Percentiles rank a stretch among this genome's conserved stretches.
These are phyloP conservation scores for Creontiades dilutus DNA, from an alignment of 2,888 invertebrate species.

Conservation along the genomic window DNA sequence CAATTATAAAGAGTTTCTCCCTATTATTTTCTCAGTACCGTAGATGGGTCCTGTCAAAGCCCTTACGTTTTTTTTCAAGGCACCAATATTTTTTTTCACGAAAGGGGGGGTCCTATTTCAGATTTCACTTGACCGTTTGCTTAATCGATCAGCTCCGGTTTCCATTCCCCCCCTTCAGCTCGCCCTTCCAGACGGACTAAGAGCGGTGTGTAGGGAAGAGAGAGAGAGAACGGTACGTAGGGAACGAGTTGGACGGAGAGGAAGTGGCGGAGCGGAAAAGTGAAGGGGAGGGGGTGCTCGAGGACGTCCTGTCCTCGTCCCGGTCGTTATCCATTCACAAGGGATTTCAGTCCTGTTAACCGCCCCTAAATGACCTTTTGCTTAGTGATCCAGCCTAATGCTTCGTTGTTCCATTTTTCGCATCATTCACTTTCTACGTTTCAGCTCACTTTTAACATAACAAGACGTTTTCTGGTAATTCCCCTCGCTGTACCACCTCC, in stretches of 20 bases:
- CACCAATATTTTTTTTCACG: neutral
- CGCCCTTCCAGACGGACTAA: neutral
- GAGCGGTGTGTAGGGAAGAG: too few relatives aligned
- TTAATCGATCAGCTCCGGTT: constrained; percentile 1
- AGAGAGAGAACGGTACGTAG: too few relatives aligned
- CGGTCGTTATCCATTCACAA: neutral
- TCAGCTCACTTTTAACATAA: neutral
- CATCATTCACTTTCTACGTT: neutral
- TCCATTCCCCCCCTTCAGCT: neutral
- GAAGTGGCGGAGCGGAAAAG: too few relatives aligned
- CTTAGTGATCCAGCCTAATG: neutral
- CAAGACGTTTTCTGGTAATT: too few relatives aligned
- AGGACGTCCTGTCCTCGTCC: neutral
- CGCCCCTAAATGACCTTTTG: constrained; percentile 1
- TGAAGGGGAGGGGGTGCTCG: too few relatives aligned
- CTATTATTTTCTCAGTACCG: too few relatives aligned
- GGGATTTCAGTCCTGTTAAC: neutral
- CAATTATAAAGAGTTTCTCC: too few relatives aligned
- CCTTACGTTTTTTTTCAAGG: too few relatives aligned
- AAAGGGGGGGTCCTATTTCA: neutral
- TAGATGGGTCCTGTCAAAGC: too few relatives aligned
- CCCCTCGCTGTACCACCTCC: too few relatives aligned
- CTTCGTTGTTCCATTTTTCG: neutral
- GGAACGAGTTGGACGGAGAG: too few relatives aligned
- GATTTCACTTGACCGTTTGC: neutral